These are phyloP conservation scores for Muraenolepis orangiensis DNA, from an alignment of 2,797 vertebrate species.

Conservation along the genomic window DNA sequence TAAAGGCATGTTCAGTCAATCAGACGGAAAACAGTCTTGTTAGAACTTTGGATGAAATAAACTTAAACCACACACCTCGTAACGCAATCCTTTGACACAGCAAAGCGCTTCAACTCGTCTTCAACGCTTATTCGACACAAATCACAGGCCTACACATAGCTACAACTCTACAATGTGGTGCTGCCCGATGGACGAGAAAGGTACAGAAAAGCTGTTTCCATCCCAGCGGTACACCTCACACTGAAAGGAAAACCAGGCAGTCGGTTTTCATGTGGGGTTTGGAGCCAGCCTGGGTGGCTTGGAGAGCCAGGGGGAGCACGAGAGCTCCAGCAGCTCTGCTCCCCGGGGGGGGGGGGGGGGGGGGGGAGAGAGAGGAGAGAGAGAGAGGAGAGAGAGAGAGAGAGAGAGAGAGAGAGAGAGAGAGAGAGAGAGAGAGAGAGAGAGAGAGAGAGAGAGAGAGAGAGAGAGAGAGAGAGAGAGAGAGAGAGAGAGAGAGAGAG, in stretches of 20 bases:
- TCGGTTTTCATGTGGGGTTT: not conserved
- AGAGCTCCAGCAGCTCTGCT: conserved; percentile 3
- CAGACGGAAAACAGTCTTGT: not conserved
- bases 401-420: too few relatives aligned
- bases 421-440: too few relatives aligned
- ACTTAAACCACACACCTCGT: not conserved
- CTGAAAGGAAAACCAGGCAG: conserved; percentile 19
- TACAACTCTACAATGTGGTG: not conserved
- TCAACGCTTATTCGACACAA: not conserved
- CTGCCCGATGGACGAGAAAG: not conserved
- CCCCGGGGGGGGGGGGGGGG: too few relatives aligned
- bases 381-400: too few relatives aligned
- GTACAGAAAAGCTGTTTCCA: not conserved
- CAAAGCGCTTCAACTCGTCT: not conserved
- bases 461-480: too few relatives aligned
- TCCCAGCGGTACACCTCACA: conserved; percentile 29
- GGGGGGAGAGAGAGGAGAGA: too few relatives aligned
- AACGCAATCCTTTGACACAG: not conserved
- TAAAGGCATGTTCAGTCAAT: not conserved
- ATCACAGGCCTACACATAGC: not conserved
- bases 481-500: too few relatives aligned
- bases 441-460: too few relatives aligned
- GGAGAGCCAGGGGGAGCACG: conserved; percentile 1
- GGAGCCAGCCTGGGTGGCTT: conserved; percentile 1
- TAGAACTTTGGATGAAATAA: not conserved